phyloP scores from a whole-genome alignment of 2,113 vertebrate genomes.

The Peromyscus polionotus region DNA sequence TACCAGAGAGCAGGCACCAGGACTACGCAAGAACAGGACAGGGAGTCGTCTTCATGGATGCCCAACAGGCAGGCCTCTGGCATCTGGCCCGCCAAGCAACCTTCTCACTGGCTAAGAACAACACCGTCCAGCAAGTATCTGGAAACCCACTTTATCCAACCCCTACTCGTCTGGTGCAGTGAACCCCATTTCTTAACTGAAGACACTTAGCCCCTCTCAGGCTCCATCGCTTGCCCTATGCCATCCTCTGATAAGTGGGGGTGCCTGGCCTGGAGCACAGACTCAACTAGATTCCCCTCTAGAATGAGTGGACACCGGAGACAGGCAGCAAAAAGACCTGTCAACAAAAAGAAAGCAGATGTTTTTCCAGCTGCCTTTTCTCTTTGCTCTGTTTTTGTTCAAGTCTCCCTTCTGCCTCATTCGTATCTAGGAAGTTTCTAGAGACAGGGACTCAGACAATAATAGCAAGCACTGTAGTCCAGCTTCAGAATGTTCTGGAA shows the following conservation, averaged over 20 bases:
- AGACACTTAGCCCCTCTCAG: background rate
- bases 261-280: background rate
- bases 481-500: background rate
- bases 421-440: background rate
- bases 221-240: background rate
- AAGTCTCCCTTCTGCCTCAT: background rate
- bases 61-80: background rate
- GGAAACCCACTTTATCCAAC: background rate
- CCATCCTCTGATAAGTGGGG: background rate
- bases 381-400: background rate
- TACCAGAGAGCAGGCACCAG: background rate
- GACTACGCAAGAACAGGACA: background rate
- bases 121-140: accelerated
- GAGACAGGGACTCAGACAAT: background rate
- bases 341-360: background rate
- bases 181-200: background rate
- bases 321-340: too few species aligned
- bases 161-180: too few species aligned
- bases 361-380: background rate
- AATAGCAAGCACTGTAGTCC: background rate
- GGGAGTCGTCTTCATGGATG: background rate
- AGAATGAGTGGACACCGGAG: background rate
- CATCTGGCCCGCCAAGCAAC: background rate
- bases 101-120: too few species aligned
- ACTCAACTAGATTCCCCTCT: background rate